phyloP scores from a whole-genome alignment of 2,888 invertebrate species.

The Leptopilina myrica region DNA sequence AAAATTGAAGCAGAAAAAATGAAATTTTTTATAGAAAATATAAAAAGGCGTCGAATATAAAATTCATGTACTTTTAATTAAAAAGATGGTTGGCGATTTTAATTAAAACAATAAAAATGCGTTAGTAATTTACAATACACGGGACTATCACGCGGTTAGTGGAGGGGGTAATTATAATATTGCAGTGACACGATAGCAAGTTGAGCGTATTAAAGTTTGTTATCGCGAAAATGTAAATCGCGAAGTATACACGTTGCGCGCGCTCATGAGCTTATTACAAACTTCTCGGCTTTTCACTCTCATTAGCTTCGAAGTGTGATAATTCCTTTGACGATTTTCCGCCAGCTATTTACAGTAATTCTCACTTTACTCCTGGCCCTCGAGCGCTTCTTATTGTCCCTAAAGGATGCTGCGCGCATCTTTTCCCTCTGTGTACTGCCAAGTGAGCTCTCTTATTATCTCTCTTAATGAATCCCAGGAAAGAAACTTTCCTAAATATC shows the following conservation, averaged over 20 bases:
- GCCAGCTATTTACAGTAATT: conserved; percentile 11
- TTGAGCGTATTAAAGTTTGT: conserved; percentile 26
- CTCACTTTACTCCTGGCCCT: background rate
- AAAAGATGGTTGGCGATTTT: background rate
- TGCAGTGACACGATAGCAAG: conserved; percentile 21
- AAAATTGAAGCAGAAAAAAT: too few species aligned
- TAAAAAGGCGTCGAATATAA: too few species aligned
- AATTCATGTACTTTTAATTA: too few species aligned
- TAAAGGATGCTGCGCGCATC: background rate
- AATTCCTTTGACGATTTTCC: conserved; percentile 29
- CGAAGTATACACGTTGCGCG: conserved; percentile 10
- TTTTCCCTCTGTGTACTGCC: background rate
- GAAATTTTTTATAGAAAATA: too few species aligned
- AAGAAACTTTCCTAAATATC: conserved; percentile 23
- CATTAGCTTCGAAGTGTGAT: conserved; percentile 31
- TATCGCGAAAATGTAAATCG: conserved; percentile 36
- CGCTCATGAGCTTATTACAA: conserved; percentile 23
- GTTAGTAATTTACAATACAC: conserved; percentile 13
- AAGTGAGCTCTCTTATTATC: too few species aligned
- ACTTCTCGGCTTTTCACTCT: conserved; percentile 35
- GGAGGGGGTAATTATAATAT: conserved; percentile 18
- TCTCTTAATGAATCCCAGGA: conserved; percentile 2
- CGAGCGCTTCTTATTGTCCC: background rate
- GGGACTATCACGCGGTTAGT: conserved; percentile 12
- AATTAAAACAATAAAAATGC: background rate